Percentiles rank a stretch among this genome's conserved stretches.
phyloP scores from a whole-genome alignment of 1,140 invertebrate species.

The Leptinotarsa texana region DNA sequence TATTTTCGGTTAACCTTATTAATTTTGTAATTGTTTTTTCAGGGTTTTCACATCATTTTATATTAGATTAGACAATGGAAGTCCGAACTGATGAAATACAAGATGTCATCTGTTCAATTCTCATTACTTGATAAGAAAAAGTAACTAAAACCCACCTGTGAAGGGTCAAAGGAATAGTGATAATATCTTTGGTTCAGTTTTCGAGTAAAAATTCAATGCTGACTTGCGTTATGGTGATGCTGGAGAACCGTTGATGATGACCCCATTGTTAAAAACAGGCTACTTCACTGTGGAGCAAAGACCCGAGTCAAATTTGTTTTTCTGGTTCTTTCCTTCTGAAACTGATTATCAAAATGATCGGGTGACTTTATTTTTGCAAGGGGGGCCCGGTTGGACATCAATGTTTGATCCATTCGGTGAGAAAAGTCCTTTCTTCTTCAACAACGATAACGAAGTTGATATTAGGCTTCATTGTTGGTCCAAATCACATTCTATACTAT shows the following conservation, averaged over 20 bases:
- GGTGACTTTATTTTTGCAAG: conserved; percentile 75
- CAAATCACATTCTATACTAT: conserved; percentile 72
- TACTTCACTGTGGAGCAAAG: conserved; percentile 71
- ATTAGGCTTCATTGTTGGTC: conserved; percentile 68
- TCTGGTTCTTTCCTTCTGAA: conserved; percentile 77
- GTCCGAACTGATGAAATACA: too few species aligned
- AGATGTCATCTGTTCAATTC: too few species aligned
- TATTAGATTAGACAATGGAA: too few species aligned
- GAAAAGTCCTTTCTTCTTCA: conserved; percentile 33
- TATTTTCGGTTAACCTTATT: too few species aligned
- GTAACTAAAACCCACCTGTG: too few species aligned
- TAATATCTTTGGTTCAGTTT: background rate
- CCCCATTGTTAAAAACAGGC: conserved; percentile 60
- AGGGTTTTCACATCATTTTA: too few species aligned
- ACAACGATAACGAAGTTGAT: conserved; percentile 13
- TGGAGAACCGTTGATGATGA: conserved; percentile 57
- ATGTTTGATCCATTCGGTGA: conserved; percentile 30
- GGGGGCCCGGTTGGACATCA: conserved; percentile 62
- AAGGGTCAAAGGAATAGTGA: background rate
- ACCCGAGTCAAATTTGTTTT: conserved; percentile 71
- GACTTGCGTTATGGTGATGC: conserved; percentile 20
- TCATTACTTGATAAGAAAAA: too few species aligned
- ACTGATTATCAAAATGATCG: conserved; percentile 59
- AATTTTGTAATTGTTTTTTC: too few species aligned
- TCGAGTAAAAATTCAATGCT: background rate